These are phyloP conservation scores for Cephus spinipes DNA, from an alignment of 2,888 invertebrate species.

Conservation along the genomic window DNA sequence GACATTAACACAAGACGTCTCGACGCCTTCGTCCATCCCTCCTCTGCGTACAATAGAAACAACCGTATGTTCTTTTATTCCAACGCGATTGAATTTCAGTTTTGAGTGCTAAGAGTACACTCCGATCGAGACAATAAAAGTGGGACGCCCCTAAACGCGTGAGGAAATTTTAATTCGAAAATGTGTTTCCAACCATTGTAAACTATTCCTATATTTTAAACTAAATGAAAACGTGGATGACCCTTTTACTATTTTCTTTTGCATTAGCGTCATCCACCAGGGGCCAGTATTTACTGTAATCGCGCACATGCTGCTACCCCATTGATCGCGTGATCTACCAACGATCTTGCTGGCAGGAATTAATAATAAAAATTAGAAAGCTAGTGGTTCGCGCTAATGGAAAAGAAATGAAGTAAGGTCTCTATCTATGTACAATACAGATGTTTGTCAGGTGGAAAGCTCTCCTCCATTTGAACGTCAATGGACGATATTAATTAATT, in stretches of 20 bases:
- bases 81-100: background rate
- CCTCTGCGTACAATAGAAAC: background rate
- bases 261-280: conserved; percentile 9
- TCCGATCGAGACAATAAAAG: conserved; percentile 38
- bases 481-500: conserved; percentile 30
- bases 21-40: background rate
- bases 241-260: conserved; percentile 3
- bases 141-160: conserved; percentile 53
- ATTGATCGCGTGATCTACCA: background rate
- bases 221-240: conserved; percentile 17
- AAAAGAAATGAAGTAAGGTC: conserved; percentile 15
- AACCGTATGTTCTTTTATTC: background rate
- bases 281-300: background rate
- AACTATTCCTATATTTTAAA: conserved; percentile 22
- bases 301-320: background rate
- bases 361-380: background rate
- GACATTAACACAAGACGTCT: background rate
- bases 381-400: conserved; percentile 16
- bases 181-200: conserved; percentile 40
- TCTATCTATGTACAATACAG: conserved; percentile 35
- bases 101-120: background rate
- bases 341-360: background rate
- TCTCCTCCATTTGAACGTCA: conserved; percentile 17
- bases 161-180: conserved; percentile 25
- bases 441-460: conserved; percentile 26